Evolutionary conservation across 2,888 invertebrate species (phyloP), one percentile per base, ranked within the genome.

Genomic region (Platycheirus albimanus): DNA sequence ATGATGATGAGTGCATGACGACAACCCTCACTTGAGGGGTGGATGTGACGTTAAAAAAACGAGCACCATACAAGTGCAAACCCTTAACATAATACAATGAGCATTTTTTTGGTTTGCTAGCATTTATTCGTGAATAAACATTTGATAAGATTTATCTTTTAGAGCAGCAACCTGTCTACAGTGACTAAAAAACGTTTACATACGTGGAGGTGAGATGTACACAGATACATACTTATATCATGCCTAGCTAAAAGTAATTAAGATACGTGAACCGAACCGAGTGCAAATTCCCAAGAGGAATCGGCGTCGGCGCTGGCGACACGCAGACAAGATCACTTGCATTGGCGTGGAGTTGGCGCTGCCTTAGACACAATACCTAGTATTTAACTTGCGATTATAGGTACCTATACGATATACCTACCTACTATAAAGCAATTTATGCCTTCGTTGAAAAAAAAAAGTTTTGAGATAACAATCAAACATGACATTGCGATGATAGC

Each of bases 71-170:
- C 24, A 20, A 28, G 13, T 30, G 41, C 41, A 38, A 58, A 58
- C 58, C 41, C 58, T 41, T 58, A 58, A 20, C 15, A 41, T 24
- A 24, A n/a, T 41, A 28, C 11, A 41, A 61, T 61, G 8, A 45
- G 17, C n/a, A n/a, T 41, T 41, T 41, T 13, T 54, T 36, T n/a
- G 11, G 11, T 19, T 38, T 10, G 3, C 33, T 56, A 8, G n/a
- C 3, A 20, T 33, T 58, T 24, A 0, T 76, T 76, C 11, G 33
- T 69, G 52, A 69, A 76, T 76, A 76, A 76, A 76, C 75, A 76
- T 52, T 47, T 74, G 79, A 79, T 79, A 74, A 79, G 79, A 61
- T 79, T 79, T 79, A 74, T 79, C 74, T 67, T 54, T 79, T 51
- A n/a, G 43, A 64, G 36, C 20, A 66, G 63, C 30, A 54, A 54